Base-by-base conservation (phyloP, 1,140 invertebrate genomes). In the Diabrotica undecimpunctata region DNA sequence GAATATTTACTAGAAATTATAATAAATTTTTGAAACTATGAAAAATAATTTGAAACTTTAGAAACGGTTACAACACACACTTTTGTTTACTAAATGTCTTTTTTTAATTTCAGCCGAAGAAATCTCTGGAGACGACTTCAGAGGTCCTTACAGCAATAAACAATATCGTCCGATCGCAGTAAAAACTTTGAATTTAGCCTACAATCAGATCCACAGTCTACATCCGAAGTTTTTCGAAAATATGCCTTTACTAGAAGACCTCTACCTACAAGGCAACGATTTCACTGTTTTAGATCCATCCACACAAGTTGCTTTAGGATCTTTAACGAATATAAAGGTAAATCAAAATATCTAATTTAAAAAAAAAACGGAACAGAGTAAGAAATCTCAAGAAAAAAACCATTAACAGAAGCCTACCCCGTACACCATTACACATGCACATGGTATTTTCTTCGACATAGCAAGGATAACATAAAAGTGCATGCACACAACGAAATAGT, bases 211-310 rank as follows among this genome's bases (percentile, higher is more conserved):
- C 35, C 84, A 88, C 61, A 86, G 83, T 3, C 77, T 93, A 52
- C 81, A 88, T 75, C 80, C 83, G 55, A 85, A 87, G 59, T 63
- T 90, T 36, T 94, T 94, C 75, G 84, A 89, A 73, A 87, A 91
- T 73, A 83, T 89, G 37, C 81, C 83, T 0, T 82, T 85, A 57
- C 73, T 94, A 54, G 84, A 83, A 63, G 79, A 80, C 46, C 75
- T 94, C 9, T 85, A 85, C 70, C 75, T 94, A 7, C 85, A 85
- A 70, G 83, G 86, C 50, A 94, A 93, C 75, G 84, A 84, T 0
- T 83, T 93, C 5, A 79, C 77, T 51, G 79, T 84, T 14, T 74
- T 92, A 41, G 88, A 89, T 75, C 75, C 78, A 13, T 79, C 82
- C 9, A 89, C 87, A 0, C 75, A 82, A 4, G 72, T 84, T 2